phyloP scores from a whole-genome alignment of 2,113 vertebrate species.

The Clarias batrachus region DNA sequence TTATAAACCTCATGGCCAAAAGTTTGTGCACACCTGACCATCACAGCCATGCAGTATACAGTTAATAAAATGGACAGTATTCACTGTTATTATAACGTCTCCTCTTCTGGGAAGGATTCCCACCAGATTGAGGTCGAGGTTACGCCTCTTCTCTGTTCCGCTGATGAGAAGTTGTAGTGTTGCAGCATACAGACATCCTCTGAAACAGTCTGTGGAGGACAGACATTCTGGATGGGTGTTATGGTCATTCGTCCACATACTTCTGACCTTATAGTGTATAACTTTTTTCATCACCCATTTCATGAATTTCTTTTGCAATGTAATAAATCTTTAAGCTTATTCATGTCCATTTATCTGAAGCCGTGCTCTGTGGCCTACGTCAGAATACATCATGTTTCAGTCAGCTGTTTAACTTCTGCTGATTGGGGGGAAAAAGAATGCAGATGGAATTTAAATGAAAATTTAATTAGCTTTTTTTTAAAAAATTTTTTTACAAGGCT shows the following conservation, averaged over 20 bases:
- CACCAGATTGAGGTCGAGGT: background rate
- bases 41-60: background rate
- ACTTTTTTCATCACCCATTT: background rate
- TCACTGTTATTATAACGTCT: background rate
- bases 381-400: background rate
- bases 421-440: constrained; percentile 31
- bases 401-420: constrained; percentile 10
- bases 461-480: constrained; percentile 30
- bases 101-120: background rate
- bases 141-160: background rate
- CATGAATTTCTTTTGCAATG: background rate
- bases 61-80: background rate
- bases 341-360: background rate
- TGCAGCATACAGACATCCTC: background rate
- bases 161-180: background rate
- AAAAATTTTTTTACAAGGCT: background rate
- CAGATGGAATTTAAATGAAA: constrained; percentile 27
- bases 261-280: background rate
- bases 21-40: background rate
- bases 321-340: background rate
- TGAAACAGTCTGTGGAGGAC: background rate
- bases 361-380: background rate
- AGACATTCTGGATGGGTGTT: background rate
- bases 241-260: background rate
- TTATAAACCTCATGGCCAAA: background rate